Base-by-base conservation (phyloP, 2,113 vertebrate species). In the Bubo bubo region DNA sequence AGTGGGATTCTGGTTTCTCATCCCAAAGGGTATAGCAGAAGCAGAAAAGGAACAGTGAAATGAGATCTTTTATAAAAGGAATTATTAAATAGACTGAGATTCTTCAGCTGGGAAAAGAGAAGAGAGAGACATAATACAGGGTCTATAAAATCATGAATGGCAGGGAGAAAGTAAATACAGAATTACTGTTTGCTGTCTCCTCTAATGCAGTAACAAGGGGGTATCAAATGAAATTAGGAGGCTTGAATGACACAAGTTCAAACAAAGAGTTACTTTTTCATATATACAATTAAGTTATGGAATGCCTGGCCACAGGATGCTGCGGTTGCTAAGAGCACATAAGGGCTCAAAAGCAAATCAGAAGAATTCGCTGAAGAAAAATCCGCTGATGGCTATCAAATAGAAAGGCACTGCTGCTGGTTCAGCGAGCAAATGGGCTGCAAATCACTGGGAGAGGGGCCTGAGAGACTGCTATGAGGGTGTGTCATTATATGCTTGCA, bases 171-270 rank as follows among this genome's bases (percentile, higher is more conserved):
- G 21, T 85, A 90, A 87, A 60, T 90, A 85, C 53, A 88, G 75
- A 93, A 90, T 86, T 92, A 90, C 66, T 86, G 45, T 79, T 93
- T 94, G 45, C 87, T 86, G 70, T 80, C 91, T 85, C 66, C 73
- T 79, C 66, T 85, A 94, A 91, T 9, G 4, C 56, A 73, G 58
- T 91, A 95, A 86, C 11, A 4, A 90, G 43, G 30, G 56, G 58
- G 7, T 89, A 90, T 94, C 58, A 82, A 88, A 86, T 76, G 49
- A 96, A 94, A 91, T 93, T 85, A 94, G 22, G n/a, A 79, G 22
- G 27, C 41, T 94, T 96, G 87, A 92, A 92, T 93, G 90, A 94
- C 90, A 96, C 30, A 90, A 90, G 77, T 92, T 94, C 92, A 95
- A 97, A 93, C 49, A 90, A 91, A 90, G 53, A 94, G 74, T 66